Conservation (phyloP, 2,113 vertebrate genomes). For the Polypterus senegalus region DNA sequence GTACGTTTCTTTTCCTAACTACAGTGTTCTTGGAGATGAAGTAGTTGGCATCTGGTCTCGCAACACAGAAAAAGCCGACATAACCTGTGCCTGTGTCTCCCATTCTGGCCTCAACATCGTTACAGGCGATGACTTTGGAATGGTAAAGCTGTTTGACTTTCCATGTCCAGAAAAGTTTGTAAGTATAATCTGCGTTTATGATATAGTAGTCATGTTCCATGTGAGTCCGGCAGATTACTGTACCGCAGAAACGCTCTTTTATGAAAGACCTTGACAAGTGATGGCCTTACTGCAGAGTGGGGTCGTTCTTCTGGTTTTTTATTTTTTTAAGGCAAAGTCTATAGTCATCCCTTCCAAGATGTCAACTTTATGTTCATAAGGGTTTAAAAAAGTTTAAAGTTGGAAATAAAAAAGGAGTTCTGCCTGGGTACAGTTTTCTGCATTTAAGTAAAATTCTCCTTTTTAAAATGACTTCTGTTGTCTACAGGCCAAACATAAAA, state of each 20-base stretch:
- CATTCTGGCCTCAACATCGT: slow-evolving; percentile 92
- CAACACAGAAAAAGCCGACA: slow-evolving; percentile 84
- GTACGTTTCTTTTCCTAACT: slow-evolving; percentile 16
- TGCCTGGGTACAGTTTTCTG: slow-evolving; percentile 2
- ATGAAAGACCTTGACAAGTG: no score
- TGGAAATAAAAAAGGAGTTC: no score
- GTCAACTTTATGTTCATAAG: not conserved
- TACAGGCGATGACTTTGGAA: slow-evolving; percentile 94
- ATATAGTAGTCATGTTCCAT: slow-evolving; percentile 10
- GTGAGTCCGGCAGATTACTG: slow-evolving; percentile 8
- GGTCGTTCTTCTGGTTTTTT: no score
- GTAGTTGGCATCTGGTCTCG: slow-evolving; percentile 94
- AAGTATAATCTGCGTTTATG: slow-evolving; percentile 45
- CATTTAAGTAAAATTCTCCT: not conserved
- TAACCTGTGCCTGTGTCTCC: slow-evolving; percentile 91
- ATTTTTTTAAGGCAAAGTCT: no score
- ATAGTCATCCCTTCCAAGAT: not conserved
- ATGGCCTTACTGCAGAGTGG: no score
- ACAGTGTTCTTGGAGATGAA: slow-evolving; percentile 86
- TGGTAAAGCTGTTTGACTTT: slow-evolving; percentile 97
- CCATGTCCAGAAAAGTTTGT: slow-evolving; percentile 97
- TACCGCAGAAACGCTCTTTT: not conserved
- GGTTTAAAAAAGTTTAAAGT: not conserved
- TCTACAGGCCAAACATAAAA: slow-evolving; percentile 87
- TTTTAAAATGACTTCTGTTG: slow-evolving; percentile 10